Percentiles rank a stretch among this genome's conserved stretches.
Evolutionary conservation across 2,113 vertebrate genomes (phyloP).

Genomic region (Arizona elegans): DNA sequence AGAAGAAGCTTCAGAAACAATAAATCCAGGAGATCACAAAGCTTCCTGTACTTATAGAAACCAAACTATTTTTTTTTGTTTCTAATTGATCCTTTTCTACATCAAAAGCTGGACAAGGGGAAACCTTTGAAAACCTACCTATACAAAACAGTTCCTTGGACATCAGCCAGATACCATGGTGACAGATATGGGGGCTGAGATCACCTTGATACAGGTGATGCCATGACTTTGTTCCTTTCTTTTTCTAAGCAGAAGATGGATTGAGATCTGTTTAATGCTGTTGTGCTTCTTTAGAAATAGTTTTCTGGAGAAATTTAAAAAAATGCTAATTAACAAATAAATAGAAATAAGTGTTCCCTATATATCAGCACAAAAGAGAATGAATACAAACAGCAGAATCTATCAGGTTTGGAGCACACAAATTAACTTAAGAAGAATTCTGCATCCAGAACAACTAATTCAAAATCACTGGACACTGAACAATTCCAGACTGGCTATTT

Average conservation of each 20-base stretch:
- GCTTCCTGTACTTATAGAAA: neutral
- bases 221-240: neutral
- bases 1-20: neutral
- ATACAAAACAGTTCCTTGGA: neutral
- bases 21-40: no score
- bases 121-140: neutral
- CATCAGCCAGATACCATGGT: neutral
- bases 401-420: neutral
- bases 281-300: neutral
- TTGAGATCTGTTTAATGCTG: neutral
- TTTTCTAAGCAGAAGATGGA: neutral
- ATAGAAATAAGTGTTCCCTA: neutral
- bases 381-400: neutral
- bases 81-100: neutral
- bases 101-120: neutral
- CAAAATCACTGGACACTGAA: neutral
- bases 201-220: neutral
- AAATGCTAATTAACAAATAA: neutral
- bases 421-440: neutral
- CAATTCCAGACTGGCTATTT: neutral
- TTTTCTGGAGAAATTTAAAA: neutral
- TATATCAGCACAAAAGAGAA: neutral
- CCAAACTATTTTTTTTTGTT: neutral
- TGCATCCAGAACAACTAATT: neutral
- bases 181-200: neutral